Evolutionary conservation across 2,797 vertebrate species (phyloP), one percentile per base, ranked within the genome.

Genomic region (Coregonus sp.): DNA sequence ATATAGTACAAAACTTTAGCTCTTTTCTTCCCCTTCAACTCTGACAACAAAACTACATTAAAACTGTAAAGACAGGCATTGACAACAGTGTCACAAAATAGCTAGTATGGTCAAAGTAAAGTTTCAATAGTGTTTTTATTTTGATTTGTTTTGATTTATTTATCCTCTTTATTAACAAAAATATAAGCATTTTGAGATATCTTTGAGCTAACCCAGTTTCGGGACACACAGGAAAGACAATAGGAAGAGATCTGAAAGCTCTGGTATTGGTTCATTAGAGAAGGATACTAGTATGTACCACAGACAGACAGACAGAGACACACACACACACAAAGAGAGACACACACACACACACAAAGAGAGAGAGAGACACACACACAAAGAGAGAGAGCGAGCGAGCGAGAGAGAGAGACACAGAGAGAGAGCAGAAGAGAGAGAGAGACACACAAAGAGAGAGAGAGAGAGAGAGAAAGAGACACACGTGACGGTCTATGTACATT

Each of bases 151-250:
- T 78, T 40, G 7, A 77, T 69, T 63, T 79, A 74, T 47, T 77
- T 71, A 88, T 92, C 86, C 69, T 73, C 92, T 94, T 94, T 93
- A 86, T 92, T 94, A 95, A 94, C 94, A 95, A 95, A 95, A 95
- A 95, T 95, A 95, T 89, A 95, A 94, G 90, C 91, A 54, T 95
- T 37, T 93, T 93, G 87, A 93, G 88, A 40, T 0, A 93, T 88
- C 85, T 91, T 87, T 91, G 90, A 91, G 89, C 87, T 78, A 84
- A 83, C 82, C 80, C 77, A 52, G 67, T 74, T 84, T 86, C 76
- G 85, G 74, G 81, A 9, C 7, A 87, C 73, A 51, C 78, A 69
- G 81, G 81, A 85, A 79, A 74, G 75, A 89, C 87, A 85, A 78
- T 75, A 87, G 78, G 83, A 84, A 80, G 84, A 77, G 73, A 83